These are phyloP conservation scores for Eilema sororculum DNA, from an alignment of 2,888 invertebrate species.

Conservation along the genomic window DNA sequence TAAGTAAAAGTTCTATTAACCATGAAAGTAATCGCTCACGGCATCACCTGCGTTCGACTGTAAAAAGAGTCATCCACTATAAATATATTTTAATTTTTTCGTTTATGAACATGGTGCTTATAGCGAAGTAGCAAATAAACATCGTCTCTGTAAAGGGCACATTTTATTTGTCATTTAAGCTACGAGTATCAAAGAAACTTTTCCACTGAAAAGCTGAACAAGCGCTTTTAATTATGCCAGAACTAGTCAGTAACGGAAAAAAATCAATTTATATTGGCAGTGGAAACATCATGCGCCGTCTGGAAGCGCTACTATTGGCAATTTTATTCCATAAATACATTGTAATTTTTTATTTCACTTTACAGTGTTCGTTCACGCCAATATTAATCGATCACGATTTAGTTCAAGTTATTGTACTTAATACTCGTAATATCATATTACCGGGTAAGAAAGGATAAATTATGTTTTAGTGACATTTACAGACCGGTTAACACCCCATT, in stretches of 20 bases:
- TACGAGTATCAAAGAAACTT: not conserved
- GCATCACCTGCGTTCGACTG: too few species aligned
- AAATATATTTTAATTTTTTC: not conserved
- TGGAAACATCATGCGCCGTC: slow-evolving; percentile 51
- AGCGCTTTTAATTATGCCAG: slow-evolving; percentile 53
- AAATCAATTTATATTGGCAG: slow-evolving; percentile 58
- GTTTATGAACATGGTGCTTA: too few species aligned
- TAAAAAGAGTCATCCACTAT: not conserved
- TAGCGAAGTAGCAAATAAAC: not conserved
- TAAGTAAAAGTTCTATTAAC: too few species aligned
- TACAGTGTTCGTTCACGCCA: slow-evolving; percentile 54
- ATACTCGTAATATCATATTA: not conserved
- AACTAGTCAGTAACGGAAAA: slow-evolving; percentile 57
- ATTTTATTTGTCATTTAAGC: not conserved
- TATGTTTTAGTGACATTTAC: not conserved
- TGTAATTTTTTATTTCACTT: slow-evolving; percentile 40
- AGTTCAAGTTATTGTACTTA: slow-evolving; percentile 34
- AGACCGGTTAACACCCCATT: not conserved
- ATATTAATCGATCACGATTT: slow-evolving; percentile 54
- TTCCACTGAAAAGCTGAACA: slow-evolving; percentile 1
- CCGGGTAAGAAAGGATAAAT: not conserved
- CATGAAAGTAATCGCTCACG: too few species aligned
- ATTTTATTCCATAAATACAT: slow-evolving; percentile 45
- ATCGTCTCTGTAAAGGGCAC: not conserved
- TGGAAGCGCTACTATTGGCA: slow-evolving; percentile 40